Conservation (phyloP, 2,888 invertebrate genomes). For the Argynnis bischoffii region DNA sequence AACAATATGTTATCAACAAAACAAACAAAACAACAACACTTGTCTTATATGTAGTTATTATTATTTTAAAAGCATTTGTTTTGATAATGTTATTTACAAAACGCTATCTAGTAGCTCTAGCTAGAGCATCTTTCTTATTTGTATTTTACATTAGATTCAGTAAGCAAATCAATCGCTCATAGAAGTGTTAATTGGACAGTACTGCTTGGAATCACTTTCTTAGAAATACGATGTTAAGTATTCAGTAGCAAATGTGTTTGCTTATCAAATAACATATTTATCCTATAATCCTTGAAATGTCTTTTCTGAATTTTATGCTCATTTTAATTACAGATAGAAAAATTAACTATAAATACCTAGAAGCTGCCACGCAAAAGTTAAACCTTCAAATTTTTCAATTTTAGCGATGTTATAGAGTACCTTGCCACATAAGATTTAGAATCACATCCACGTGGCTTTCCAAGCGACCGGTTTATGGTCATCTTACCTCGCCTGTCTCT, state of each 20-base stretch:
- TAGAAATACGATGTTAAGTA: neutral
- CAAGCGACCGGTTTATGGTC: constrained; percentile 69
- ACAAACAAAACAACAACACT: neutral
- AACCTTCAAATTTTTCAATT: neutral
- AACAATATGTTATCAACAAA: neutral
- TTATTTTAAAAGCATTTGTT: too few species aligned
- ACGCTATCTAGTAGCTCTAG: neutral
- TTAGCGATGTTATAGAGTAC: constrained; percentile 14
- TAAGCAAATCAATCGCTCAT: neutral
- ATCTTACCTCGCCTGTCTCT: constrained; percentile 58
- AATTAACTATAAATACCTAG: neutral
- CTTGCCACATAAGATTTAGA: constrained; percentile 8
- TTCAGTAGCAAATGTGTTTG: too few species aligned
- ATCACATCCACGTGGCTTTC: constrained; percentile 32
- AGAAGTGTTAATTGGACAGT: constrained; percentile 1
- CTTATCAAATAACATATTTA: too few species aligned
- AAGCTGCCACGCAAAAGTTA: neutral
- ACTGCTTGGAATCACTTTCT: neutral
- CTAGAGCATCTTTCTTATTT: neutral
- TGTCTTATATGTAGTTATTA: neutral
- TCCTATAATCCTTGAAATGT: too few species aligned
- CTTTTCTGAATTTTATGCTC: neutral
- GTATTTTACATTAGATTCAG: constrained; percentile 4
- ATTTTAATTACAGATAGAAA: neutral
- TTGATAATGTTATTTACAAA: constrained; percentile 5